Base-by-base conservation (phyloP, 2,113 vertebrate genomes). In the Leucosticte australis region DNA sequence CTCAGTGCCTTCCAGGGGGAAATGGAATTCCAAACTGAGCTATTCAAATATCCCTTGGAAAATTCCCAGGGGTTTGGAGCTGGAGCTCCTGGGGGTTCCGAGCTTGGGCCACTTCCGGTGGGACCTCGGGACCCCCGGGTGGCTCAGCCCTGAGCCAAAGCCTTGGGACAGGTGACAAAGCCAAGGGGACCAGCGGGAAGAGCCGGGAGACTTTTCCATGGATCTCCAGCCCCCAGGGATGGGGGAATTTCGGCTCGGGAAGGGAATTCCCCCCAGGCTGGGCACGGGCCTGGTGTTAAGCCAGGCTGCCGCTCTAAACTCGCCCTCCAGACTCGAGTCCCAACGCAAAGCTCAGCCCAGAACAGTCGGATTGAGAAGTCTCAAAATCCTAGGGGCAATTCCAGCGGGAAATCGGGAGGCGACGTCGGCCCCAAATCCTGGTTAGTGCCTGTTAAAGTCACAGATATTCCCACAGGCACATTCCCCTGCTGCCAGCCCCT, bases 391-490 rank as follows among this genome's bases (percentile, higher is more conserved):
- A 0, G 35, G 55, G 2, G 24, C 1, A 55, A 82, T 30, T 22
- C 64, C 78, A 41, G 53, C 0, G 11, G 64, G 78, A 82, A 49
- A 39, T 16, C 2, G 16, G 62, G 77, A 20, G 15, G 33, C 3
- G 33, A 15, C 7, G 13, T 2, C 22, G 0, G 2, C 35, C 64
- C 53, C 35, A 41, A 41, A 27, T 5, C 64, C 64, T 1, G 42
- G 10, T 5, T 6, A 4, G 15, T 0, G 24, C 60, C 24, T 5
- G 9, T 14, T 31, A 12, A 12, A 33, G 13, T 3, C 8, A 4
- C 28, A 2, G 23, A 22, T 9, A 28, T 14, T 39, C 53, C 53
- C 44, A 1, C 18, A 2, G 44, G 11, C 18, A 5, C 23, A 9
- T 33, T 37, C 63, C 63, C 27, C 23, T 8, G 35, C 57, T 50